Evolutionary conservation across 2,888 invertebrate genomes (phyloP), one percentile per base, ranked within the genome.

Genomic region (Neoaliturus tenellus): DNA sequence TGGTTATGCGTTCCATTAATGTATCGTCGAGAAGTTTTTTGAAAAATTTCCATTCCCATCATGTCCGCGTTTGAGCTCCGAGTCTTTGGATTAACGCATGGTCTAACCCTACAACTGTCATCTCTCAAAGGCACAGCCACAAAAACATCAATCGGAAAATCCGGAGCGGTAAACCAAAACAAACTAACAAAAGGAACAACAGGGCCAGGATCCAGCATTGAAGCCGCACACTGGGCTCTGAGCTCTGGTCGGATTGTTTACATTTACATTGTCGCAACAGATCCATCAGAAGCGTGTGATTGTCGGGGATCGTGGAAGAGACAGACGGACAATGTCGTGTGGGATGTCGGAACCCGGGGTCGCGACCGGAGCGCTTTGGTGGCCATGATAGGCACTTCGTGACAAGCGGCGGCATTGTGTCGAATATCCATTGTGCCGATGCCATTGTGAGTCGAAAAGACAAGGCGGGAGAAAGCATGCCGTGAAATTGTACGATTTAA

Each of bases 401-500:
- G 78, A 78, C 78, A 55, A 20, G 55, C 55, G 55, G 78, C 25
- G n/a, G 28, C 28, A 71, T 71, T 71, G 71, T 71, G 71, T 71
- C 71, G 35, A 35, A 71, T 71, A 25, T 55, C 78, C 78, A 78
- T 78, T 78, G 78, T 78, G 78, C 31, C 25, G 48, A 55, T 28
- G 17, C 78, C 78, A 78, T 78, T 78, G 78, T 78, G 78, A 28
- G 55, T n/a, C 78, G 23, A 33, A 75, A 78, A 78, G 78, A 78
- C 78, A 78, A 78, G 48, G 20, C 31, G 48, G 20, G 78, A 55
- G 78, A 78, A 55, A 78, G 78, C 78, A 31, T n/a, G 55, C 78
- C 78, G 78, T 78, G 78, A 78, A 78, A 78, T 78, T 35, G 31
- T 33, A 55, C 28, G 78, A 78, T 78, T 78, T 78, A 78, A 78